phyloP scores from a whole-genome alignment of 2,888 invertebrate species.

The Himalopsyche tibetana region DNA sequence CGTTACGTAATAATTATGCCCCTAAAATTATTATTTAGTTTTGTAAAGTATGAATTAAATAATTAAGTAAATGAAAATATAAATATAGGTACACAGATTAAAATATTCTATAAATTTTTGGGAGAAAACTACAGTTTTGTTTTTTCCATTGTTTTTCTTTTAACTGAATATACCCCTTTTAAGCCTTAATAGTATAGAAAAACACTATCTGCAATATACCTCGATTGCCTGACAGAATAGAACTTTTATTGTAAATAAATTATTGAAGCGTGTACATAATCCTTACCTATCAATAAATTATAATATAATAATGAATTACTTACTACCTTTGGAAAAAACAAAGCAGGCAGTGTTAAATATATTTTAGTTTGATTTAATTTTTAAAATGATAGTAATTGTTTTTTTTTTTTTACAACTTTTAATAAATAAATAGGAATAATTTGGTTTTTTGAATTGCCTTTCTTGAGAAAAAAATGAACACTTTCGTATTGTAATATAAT shows the following conservation, averaged over 20 bases:
- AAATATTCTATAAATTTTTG: neutral
- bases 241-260: constrained; percentile 13
- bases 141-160: constrained; percentile 15
- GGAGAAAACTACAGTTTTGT: neutral
- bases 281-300: neutral
- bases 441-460: too few relatives aligned
- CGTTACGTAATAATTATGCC: neutral
- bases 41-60: constrained; percentile 29
- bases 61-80: constrained; percentile 37
- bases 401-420: too few relatives aligned
- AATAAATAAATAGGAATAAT: too few relatives aligned
- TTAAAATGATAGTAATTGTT: too few relatives aligned
- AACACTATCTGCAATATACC: neutral
- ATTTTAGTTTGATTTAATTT: too few relatives aligned
- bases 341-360: too few relatives aligned
- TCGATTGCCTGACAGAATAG: neutral
- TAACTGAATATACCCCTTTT: neutral
- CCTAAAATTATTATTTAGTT: constrained; percentile 22
- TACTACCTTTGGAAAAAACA: too few relatives aligned
- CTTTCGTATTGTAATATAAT: too few relatives aligned
- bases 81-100: neutral
- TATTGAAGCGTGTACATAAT: neutral
- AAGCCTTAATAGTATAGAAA: neutral
- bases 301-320: too few relatives aligned
- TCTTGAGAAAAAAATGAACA: too few relatives aligned